These are phyloP conservation scores for Coelinius sp. DNA, from an alignment of 2,888 invertebrate species.

Conservation along the genomic window DNA sequence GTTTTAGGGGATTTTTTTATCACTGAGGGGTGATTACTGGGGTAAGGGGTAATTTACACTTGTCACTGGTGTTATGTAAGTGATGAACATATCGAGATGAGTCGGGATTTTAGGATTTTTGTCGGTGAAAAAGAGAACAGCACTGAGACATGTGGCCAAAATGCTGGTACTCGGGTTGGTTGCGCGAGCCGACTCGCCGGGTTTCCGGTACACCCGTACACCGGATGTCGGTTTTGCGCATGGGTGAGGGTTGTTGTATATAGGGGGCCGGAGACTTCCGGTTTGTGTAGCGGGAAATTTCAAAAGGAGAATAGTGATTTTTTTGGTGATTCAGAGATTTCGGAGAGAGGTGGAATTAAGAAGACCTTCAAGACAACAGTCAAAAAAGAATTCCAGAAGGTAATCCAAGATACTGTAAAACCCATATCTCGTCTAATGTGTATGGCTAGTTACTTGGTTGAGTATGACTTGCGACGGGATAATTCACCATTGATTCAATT, in stretches of 20 bases:
- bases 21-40: background rate
- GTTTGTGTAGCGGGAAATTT: background rate
- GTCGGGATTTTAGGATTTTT: constrained; percentile 41
- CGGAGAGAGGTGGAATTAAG: too few relatives aligned
- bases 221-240: constrained; percentile 40
- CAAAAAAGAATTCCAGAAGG: too few relatives aligned
- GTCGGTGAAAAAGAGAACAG: constrained; percentile 49
- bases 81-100: constrained; percentile 58
- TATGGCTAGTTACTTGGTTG: too few relatives aligned
- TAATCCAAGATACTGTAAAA: too few relatives aligned
- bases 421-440: too few relatives aligned
- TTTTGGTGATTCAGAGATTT: too few relatives aligned
- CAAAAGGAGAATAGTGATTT: too few relatives aligned
- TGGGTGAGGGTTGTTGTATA: background rate
- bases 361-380: too few relatives aligned
- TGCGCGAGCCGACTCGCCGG: constrained; percentile 51
- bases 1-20: background rate
- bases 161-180: constrained; percentile 59
- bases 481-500: too few relatives aligned
- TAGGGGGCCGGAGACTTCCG: background rate
- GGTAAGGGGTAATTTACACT: background rate
- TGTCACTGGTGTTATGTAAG: constrained; percentile 61
- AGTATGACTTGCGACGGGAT: too few relatives aligned
- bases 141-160: constrained; percentile 62
- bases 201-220: constrained; percentile 63